Evolutionary conservation across 1,140 invertebrate genomes (phyloP).

Genomic region (Zeugodacus cucurbitae): DNA sequence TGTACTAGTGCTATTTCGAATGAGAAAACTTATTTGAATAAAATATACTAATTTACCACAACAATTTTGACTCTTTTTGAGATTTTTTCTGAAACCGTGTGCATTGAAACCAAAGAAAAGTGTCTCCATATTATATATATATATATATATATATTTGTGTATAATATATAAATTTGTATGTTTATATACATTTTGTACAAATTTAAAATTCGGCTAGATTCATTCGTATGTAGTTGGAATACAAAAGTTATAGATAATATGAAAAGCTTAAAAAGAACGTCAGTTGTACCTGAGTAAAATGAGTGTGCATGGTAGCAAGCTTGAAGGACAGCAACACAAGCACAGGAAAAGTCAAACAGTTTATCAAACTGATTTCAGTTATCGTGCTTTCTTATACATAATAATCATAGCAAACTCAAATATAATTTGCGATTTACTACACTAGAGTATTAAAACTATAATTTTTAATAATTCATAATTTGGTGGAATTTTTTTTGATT

Average conservation of each 20-base stretch:
- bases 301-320: not conserved
- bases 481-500: not conserved
- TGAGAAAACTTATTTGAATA: too few species aligned
- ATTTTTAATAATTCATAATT: not conserved
- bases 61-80: too few species aligned
- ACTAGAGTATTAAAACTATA: not conserved
- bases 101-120: too few species aligned
- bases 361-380: conserved; percentile 33
- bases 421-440: not conserved
- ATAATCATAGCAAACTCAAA: conserved; percentile 21
- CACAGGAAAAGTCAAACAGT: conserved; percentile 37
- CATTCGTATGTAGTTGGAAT: not conserved
- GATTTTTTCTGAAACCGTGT: too few species aligned
- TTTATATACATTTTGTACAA: too few species aligned
- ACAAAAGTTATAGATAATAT: conserved; percentile 30
- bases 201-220: not conserved
- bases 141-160: too few species aligned
- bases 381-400: conserved; percentile 31
- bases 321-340: conserved; percentile 32
- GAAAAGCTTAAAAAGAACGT: conserved; percentile 1
- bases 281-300: not conserved
- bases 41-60: too few species aligned
- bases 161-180: too few species aligned
- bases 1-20: too few species aligned
- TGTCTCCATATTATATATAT: too few species aligned